Evolutionary conservation across 2,113 vertebrate genomes (phyloP).

Genomic region (Elachura formosa): DNA sequence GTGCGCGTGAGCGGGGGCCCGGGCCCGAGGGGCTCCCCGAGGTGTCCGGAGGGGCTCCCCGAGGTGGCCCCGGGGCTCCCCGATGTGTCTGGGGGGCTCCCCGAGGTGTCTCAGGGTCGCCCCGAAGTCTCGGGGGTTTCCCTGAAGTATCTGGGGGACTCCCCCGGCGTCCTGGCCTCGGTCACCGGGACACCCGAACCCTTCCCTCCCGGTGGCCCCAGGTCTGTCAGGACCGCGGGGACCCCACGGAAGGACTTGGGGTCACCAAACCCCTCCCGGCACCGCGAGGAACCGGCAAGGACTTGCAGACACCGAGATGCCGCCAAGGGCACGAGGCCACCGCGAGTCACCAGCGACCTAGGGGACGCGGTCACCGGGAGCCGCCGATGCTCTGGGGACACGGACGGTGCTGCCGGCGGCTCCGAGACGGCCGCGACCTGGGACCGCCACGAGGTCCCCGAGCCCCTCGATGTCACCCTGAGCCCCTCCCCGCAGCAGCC

Average conservation of each 20-base stretch:
- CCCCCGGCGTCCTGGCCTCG: no score
- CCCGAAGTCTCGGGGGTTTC: no score
- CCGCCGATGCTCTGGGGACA: not conserved
- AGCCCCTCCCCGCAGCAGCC: no score
- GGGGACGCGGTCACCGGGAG: not conserved
- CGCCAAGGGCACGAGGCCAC: not conserved
- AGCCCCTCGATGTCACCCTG: not conserved
- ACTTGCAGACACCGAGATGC: not conserved
- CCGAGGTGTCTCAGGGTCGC: not conserved
- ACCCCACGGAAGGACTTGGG: not conserved
- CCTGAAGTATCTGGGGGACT: no score
- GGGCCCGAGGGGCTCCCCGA: no score
- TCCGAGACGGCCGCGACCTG: not conserved
- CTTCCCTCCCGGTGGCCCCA: no score
- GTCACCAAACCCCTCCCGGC: not conserved
- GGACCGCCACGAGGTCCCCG: not conserved
- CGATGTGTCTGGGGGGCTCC: no score
- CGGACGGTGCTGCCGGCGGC: not conserved
- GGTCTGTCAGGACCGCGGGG: no score
- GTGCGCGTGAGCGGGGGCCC: not conserved
- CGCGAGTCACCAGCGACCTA: not conserved
- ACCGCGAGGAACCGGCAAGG: not conserved
- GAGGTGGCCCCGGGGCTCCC: no score
- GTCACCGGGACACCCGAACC: no score
- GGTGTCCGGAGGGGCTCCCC: no score